Percentiles rank a stretch among this genome's conserved stretches.
Conservation (phyloP, 2,113 vertebrate genomes). For the Hippocampus zosterae region DNA sequence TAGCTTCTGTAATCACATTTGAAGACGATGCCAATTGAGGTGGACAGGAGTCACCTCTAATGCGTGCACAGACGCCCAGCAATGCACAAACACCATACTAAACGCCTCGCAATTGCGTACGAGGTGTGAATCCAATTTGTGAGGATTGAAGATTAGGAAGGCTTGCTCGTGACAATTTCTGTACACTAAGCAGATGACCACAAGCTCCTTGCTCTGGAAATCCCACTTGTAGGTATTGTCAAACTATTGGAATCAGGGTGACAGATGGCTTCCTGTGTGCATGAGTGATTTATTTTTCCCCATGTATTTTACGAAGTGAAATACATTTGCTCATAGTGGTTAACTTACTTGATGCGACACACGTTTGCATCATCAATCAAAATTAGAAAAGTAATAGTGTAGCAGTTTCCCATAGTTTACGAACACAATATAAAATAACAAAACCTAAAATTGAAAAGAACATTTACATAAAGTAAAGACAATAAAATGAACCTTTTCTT, state of each 20-base stretch:
- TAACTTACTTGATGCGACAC: too few relatives aligned
- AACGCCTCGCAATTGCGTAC: constrained; percentile 45
- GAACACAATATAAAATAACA: too few relatives aligned
- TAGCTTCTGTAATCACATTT: constrained; percentile 29
- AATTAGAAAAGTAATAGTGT: background rate
- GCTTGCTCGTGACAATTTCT: constrained; percentile 69
- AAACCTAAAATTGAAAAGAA: too few relatives aligned
- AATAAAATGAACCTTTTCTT: too few relatives aligned
- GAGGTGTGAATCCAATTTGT: constrained; percentile 72
- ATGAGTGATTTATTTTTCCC: background rate
- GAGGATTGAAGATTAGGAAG: constrained; percentile 61
- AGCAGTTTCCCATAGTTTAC: too few relatives aligned
- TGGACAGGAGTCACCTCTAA: constrained; percentile 55
- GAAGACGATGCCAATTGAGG: constrained; percentile 32
- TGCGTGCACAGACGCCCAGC: constrained; percentile 20
- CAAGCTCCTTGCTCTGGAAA: constrained; percentile 67
- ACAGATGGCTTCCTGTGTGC: constrained; percentile 55
- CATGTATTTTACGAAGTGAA: background rate
- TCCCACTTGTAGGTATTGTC: constrained; percentile 57
- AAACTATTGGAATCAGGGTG: constrained; percentile 52
- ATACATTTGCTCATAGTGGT: background rate
- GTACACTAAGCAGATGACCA: constrained; percentile 65
- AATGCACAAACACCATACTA: constrained; percentile 23
- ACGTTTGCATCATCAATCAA: too few relatives aligned
- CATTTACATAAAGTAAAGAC: too few relatives aligned